Conservation (phyloP, 2,113 vertebrate species). For the Pholis gunnellus region DNA sequence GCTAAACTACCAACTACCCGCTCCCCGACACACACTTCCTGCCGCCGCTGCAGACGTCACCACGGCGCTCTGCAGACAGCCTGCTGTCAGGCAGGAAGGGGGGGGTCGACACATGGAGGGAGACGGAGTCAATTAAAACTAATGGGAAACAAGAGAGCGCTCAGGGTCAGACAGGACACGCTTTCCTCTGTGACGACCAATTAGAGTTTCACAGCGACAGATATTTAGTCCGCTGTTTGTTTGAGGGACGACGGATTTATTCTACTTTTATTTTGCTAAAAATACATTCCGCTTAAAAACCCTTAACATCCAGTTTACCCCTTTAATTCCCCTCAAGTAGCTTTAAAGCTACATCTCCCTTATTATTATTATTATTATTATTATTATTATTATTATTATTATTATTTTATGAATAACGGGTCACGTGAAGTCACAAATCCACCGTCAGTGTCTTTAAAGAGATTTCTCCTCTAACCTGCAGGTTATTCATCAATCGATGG, state of each 20-base stretch:
- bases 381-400: too few species aligned
- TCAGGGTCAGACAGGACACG: conserved; percentile 41
- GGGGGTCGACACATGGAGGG: conserved; percentile 42
- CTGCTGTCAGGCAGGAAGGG: conserved; percentile 30
- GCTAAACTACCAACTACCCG: conserved; percentile 33
- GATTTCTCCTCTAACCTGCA: too few species aligned
- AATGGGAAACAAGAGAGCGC: conserved; percentile 61
- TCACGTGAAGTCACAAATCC: too few species aligned
- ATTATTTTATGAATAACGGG: too few species aligned
- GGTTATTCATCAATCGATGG: too few species aligned
- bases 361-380: too few species aligned
- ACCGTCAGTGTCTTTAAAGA: too few species aligned
- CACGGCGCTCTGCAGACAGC: conserved; percentile 36
- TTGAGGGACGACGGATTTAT: neutral
- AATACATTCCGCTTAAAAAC: too few species aligned
- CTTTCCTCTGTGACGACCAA: conserved; percentile 42
- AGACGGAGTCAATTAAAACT: conserved; percentile 75
- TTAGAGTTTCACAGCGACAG: conserved; percentile 40
- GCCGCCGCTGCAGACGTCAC: conserved; percentile 29
- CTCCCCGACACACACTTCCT: conserved; percentile 58
- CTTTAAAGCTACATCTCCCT: neutral
- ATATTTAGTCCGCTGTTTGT: conserved; percentile 44
- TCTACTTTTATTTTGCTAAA: too few species aligned
- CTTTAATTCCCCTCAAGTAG: neutral
- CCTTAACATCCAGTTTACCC: too few species aligned